Evolutionary conservation across 2,888 invertebrate species (phyloP), one percentile per base, ranked within the genome.

Genomic region (Lepidonotus clava): DNA sequence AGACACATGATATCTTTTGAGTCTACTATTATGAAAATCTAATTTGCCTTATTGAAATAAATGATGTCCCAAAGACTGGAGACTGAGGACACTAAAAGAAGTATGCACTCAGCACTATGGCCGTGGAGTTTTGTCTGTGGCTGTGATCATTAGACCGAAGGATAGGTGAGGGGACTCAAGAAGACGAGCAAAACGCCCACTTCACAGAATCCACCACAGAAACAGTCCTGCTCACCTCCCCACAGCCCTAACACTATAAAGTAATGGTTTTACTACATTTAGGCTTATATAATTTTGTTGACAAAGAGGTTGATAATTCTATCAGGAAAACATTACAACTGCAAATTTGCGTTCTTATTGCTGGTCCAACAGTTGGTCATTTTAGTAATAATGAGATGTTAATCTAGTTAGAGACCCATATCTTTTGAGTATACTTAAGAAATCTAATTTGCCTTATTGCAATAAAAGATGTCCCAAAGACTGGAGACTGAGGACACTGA

Each of bases 61-160:
- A 6, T 18, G 1, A 28, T 83, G 83, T 83, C 32, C 83, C 83
- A 83, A 14, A 18, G 32, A 34, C 18, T 41, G 83, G 83, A 83
- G 83, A 83, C 83, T 83, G 83, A 83, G 51, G 32, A 41, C 83
- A 83, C 83, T 46, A 51, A 41, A 51, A 46, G 32, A 32, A 21
- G 1, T 21, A 34, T 83, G 83, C 83, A 51, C 83, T 51, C 83
- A 51, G 83, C 83, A 83, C 83, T 83, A 83, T 83, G 83, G 32
- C 40, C 51, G 40, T 83, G 83, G 66, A n/a, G 11, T 32, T 83
- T 83, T 24, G 40, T 83, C 36, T 83, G 11, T 41, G 83, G 83
- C 51, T 51, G 83, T 51, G 40, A n/a, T 83, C 83, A 24, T n/a
- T 1, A 76, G 38, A 24, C 32, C 41, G 46, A 28, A 46, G 40